A percentile compares a stretch with the other conserved stretches of the same genome.
phyloP scores from a whole-genome alignment of 2,888 invertebrate genomes.

The Ochropleura plecta region DNA sequence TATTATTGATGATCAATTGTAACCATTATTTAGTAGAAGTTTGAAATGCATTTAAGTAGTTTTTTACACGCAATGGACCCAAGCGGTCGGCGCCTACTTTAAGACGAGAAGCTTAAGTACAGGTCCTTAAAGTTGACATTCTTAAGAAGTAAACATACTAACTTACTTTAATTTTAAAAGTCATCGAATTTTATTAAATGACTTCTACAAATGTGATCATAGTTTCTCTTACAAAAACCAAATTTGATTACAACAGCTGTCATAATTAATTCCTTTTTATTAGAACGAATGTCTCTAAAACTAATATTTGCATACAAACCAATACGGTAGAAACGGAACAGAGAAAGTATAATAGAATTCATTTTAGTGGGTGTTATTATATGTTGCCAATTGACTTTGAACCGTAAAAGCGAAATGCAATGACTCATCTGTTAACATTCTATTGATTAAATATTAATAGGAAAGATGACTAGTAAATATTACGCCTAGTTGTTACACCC shows the following conservation, averaged over 20 bases:
- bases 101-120: too few species aligned
- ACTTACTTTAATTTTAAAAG: background rate
- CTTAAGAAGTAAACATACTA: background rate
- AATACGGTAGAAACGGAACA: slow-evolving; percentile 16
- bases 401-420: slow-evolving; percentile 10
- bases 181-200: background rate
- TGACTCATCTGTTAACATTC: slow-evolving; percentile 31
- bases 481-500: too few species aligned
- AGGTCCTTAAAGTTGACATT: background rate
- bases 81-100: too few species aligned
- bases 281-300: slow-evolving; percentile 9
- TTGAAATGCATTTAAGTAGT: background rate
- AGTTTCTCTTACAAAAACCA: slow-evolving; percentile 6
- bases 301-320: slow-evolving; percentile 44
- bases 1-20: too few species aligned
- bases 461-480: slow-evolving; percentile 37
- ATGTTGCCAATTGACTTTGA: slow-evolving; percentile 15
- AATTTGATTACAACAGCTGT: background rate
- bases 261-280: slow-evolving; percentile 19
- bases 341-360: slow-evolving; percentile 44
- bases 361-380: slow-evolving; percentile 29
- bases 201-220: background rate
- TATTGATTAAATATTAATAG: slow-evolving; percentile 20
- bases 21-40: background rate
- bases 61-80: too few species aligned